Base-by-base conservation (phyloP, 2,888 invertebrate species). In the Argyresthia albistria region DNA sequence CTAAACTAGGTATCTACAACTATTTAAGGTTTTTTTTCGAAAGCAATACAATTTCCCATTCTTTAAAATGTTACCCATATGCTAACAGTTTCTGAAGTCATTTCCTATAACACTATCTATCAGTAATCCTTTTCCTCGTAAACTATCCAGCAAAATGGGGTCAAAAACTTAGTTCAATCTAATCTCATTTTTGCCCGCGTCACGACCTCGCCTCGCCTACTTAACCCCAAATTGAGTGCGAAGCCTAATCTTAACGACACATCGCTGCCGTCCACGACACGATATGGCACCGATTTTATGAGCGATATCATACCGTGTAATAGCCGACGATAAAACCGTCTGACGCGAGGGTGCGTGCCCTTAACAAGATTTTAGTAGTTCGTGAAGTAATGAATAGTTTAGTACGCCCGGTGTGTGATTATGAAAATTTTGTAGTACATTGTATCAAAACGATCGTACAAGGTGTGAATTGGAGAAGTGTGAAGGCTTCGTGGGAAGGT, bases 181-280 rank as follows among this genome's bases (percentile, higher is more conserved):
- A 47, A 47, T 53, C 50, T 35, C 50, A 45, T 52, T 57, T 53
- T 52, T 53, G 49, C 48, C 35, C 11, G 39, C 46, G 54, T 52
- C 55, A 43, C 51, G 45, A 45, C 45, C 43, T 53, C 54, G 55
- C 48, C 47, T 25, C 57, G 51, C 60, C 59, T 59, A 59, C 57
- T 58, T 58, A 59, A 53, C 57, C 60, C 69, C 69, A 61, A 71
- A 72, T 72, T 67, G 67, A 67, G 73, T 71, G 69, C 63, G 66
- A 64, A 58, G 59, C 59, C 51, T 46, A 65, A 73, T 73, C 74
- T 69, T 62, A 70, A 66, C 68, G 64, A 64, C 63, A 52, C 56
- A 73, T 74, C 75, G 57, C 61, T 57, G 46, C 46, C 45, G 46
- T 37, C 48, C 35, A 42, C 52, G 55, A 39, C 55, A 65, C 66